These are phyloP conservation scores for Acanthis flammea DNA, from an alignment of 2,797 vertebrate species.

Conservation along the genomic window DNA sequence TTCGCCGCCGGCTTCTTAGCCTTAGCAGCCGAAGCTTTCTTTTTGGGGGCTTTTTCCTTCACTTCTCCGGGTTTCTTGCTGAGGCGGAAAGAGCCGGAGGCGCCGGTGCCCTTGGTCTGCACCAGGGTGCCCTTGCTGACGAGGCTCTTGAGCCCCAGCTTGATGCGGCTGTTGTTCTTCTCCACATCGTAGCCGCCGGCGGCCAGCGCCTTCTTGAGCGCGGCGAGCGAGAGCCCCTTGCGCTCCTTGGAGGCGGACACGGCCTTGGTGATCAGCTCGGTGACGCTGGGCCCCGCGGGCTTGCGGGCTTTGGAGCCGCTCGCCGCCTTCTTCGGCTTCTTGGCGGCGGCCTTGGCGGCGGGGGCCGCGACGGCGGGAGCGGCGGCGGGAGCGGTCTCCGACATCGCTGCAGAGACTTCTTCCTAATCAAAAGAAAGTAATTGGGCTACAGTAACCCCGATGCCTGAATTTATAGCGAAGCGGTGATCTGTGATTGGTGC, in stretches of 20 bases:
- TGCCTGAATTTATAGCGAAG: conserved; percentile 68
- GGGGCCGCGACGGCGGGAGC: conserved; percentile 47
- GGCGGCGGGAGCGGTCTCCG: conserved; percentile 59
- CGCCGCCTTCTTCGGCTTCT: conserved; percentile 67
- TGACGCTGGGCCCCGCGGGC: conserved; percentile 67
- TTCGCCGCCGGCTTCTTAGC: not conserved
- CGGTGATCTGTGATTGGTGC: conserved; percentile 69
- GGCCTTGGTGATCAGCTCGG: conserved; percentile 73
- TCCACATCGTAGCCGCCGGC: conserved; percentile 74
- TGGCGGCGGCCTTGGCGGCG: conserved; percentile 21
- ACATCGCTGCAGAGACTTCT: conserved; percentile 28
- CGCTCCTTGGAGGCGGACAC: conserved; percentile 75
- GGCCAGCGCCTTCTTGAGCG: conserved; percentile 79
- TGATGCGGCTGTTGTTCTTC: conserved; percentile 81
- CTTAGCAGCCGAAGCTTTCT: not conserved
- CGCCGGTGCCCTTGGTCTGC: conserved; percentile 74
- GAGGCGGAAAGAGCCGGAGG: conserved; percentile 28
- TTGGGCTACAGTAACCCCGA: conserved; percentile 68
- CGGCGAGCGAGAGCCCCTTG: conserved; percentile 73
- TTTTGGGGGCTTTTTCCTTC: not conserved
- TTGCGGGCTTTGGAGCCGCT: conserved; percentile 66
- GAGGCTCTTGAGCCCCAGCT: conserved; percentile 36
- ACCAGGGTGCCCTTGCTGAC: conserved; percentile 48
- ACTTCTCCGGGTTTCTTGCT: conserved; percentile 63
- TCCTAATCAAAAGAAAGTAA: not conserved